These are phyloP conservation scores for Branchipolynoe longqiensis DNA, from an alignment of 2,888 invertebrate species.

Conservation along the genomic window DNA sequence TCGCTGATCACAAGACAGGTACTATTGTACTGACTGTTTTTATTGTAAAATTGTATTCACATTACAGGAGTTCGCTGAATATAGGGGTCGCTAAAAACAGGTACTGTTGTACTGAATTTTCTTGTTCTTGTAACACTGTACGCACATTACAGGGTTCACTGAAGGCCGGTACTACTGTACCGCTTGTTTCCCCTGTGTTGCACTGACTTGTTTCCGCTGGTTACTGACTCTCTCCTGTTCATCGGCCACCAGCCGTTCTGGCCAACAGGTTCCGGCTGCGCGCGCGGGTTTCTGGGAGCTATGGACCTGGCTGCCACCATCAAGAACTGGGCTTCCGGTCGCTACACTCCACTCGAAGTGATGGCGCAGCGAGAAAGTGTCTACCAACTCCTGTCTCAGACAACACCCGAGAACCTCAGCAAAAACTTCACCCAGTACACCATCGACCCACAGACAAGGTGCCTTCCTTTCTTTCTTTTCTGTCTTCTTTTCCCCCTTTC, in stretches of 20 bases:
- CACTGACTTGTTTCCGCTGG: no score
- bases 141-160: no score
- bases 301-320: conserved; percentile 98
- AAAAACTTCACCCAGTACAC: conserved; percentile 87
- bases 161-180: no score
- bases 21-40: no score
- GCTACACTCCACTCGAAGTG: conserved; percentile 88
- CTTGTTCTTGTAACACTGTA: no score
- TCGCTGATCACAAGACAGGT: no score
- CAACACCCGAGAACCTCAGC: conserved; percentile 96
- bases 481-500: background rate
- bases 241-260: conserved; percentile 87
- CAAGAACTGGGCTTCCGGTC: conserved; percentile 88
- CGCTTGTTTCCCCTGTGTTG: no score
- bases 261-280: conserved; percentile 99
- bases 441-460: conserved; percentile 85
- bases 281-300: conserved; percentile 96
- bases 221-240: no score
- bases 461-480: conserved; percentile 76
- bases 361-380: conserved; percentile 97
- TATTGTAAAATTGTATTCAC: no score
- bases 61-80: no score
- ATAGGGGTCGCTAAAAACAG: no score
- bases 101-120: no score
- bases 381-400: conserved; percentile 93